Base-by-base conservation (phyloP, 2,113 vertebrate genomes). In the Oreochromis spilurus region DNA sequence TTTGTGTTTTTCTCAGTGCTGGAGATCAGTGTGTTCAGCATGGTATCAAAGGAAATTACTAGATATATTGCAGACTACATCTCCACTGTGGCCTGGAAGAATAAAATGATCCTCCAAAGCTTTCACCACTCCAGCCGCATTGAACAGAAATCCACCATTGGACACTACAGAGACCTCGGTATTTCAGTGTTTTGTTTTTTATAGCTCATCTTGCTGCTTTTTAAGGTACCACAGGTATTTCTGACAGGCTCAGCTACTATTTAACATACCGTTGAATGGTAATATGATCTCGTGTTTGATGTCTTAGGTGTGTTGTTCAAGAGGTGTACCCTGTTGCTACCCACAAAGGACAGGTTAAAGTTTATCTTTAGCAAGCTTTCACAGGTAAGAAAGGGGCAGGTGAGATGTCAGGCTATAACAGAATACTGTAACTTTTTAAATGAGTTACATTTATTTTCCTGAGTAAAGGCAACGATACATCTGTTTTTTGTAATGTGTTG, bases 121-220 rank as follows among this genome's bases (percentile, higher is more conserved):
- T 97, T 98, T 84, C 97, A 98, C 85, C 79, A 55, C 82, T 55
- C 81, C 31, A 90, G 93, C 70, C 87, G 89, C 21, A 77, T 52
- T 65, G 89, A 91, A 43, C 57, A 94, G 90, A 79, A 10, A 57
- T 36, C 77, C 24, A 80, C 85, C 91, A 5, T 31, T 96, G 87
- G 90, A 96, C 96, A 97, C 95, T 98, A 97, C 97, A 97, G n/a
- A 93, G 95, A 95, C 54, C 94, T 99, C 90, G 98, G 98, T 98
- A 96, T 83, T 36, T 79, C 9, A 1, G 7, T 52, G 3, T 19
- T 80, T 55, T 36, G 19, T 21, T n/a, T 82, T 50, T 29, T 21
- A 10, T 29, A 13, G 19, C 7, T 62, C 13, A 21, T 72, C 7
- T 50, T 43, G n/a, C 40, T 78, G 43, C 19, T 65, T 65, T 65